Base-by-base conservation (phyloP, 2,888 invertebrate species). In the Acronicta psi region DNA sequence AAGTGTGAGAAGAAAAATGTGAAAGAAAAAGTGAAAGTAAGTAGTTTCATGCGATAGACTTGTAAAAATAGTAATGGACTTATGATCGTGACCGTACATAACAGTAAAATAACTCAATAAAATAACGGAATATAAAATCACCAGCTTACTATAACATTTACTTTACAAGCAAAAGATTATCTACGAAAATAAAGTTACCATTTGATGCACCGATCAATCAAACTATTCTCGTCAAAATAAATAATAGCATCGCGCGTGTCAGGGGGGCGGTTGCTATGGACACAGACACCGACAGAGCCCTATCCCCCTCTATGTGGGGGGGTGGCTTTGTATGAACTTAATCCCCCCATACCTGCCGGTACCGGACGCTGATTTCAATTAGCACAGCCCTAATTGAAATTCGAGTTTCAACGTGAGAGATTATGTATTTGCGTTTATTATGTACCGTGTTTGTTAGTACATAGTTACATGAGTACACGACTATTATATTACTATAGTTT, bases 181-280 rank as follows among this genome's bases (percentile, higher is more conserved):
- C 31, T n/a, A 34, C n/a, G 34, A 6, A 29, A 29, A 29, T 10
- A 23, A 23, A 4, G 5, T 29, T 23, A 49, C 51, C 52, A 50
- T 51, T 53, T 62, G 68, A 68, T 68, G 53, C 23, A n/a, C 14
- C 49, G 50, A 68, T 68, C 63, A 68, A 68, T 68, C 67, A 68
- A 34, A 43, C 13, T 51, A 54, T 53, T 53, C 61, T 68, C 53
- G 57, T 57, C 67, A 57, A 68, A 68, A 68, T 68, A 58, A 68
- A 68, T 68, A 68, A 61, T 43, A 53, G 50, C 31, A 13, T 2
- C 23, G 8, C 9, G 1, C 13, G n/a, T 6, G 34, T n/a, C 34
- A 6, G n/a, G 11, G 25, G 49, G 63, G 52, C 57, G 46, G 67
- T 68, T 68, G 53, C 67, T 51, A 68, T 68, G 69, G 58, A 10